Base-by-base conservation (phyloP, 2,888 invertebrate genomes). In the Zygothrica quintamaculata region DNA sequence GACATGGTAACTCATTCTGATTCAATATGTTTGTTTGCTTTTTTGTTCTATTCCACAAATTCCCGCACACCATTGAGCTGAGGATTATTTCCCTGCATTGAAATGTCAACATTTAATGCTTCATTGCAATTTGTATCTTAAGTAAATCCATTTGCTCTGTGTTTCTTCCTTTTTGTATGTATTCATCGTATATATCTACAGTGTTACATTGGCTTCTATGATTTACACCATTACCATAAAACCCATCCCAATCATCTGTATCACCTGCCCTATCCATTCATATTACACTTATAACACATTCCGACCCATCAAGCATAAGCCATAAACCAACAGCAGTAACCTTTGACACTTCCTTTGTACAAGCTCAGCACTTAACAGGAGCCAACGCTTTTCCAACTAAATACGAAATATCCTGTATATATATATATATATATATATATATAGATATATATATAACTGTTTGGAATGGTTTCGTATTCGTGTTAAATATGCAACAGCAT, bases 401-500 rank as follows among this genome's bases (percentile, higher is more conserved):
- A 15, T 44, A 9, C 40, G n/a, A n/a, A n/a, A n/a, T n/a, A n/a
- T n/a, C n/a, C n/a, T n/a, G n/a, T n/a, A n/a, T n/a, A n/a, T n/a
- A n/a, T n/a, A n/a, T n/a, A n/a, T n/a, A n/a, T n/a, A n/a, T n/a
- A n/a, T n/a, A n/a, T n/a, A n/a, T n/a, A n/a, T 34, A 25, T n/a
- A 22, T 3, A 50, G 74, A 51, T 42, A 68, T 53, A 62, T 46
- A 62, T 55, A 51, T n/a, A n/a, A n/a, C n/a, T n/a, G n/a, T n/a
- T 74, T 85, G 68, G 65, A 22, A 68, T 77, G 78, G 73, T 76
- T 81, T 79, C 73, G 65, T 72, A 85, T 53, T 67, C 70, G 77
- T 60, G 74, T 84, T 74, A 79, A 84, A 84, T 86, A 79, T 86
- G 86, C 86, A 80, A 84, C 86, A 86, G 70, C 82, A 65, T 81